phyloP scores from a whole-genome alignment of 2,113 vertebrate genomes.

The Nestor notabilis region DNA sequence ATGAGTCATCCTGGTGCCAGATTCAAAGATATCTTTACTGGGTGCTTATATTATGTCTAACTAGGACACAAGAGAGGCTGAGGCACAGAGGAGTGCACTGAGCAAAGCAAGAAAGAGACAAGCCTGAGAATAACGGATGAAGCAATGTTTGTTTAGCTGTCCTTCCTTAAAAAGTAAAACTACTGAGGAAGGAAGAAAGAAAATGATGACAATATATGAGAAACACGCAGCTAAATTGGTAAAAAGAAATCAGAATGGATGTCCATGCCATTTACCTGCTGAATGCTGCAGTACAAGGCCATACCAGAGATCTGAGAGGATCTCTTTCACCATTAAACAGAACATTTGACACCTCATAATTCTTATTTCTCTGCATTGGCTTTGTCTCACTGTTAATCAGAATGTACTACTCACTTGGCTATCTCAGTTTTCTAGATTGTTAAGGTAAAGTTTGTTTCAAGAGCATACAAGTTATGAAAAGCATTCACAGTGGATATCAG shows the following conservation, averaged over 20 bases:
- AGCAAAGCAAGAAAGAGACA: neutral
- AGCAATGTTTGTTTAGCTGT: neutral
- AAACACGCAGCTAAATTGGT: neutral
- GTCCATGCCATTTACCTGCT: too few species aligned
- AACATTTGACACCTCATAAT: neutral
- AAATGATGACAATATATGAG: neutral
- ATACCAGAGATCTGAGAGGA: neutral
- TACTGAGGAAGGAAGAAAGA: neutral
- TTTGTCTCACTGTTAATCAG: neutral
- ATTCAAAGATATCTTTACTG: neutral
- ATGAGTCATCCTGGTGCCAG: neutral
- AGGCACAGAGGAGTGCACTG: neutral
- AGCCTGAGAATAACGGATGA: neutral
- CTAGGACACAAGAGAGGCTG: neutral
- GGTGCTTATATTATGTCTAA: neutral
- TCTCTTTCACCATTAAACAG: neutral
- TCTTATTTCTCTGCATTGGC: neutral
- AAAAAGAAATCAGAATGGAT: neutral
- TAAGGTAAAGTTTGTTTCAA: conserved; percentile 28
- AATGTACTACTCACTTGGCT: neutral
- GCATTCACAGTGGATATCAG: conserved; percentile 19
- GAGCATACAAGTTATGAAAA: neutral
- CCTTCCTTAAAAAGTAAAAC: neutral
- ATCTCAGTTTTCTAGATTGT: neutral
- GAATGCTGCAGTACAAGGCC: neutral